phyloP scores from a whole-genome alignment of 2,888 invertebrate genomes.

The Coremacera marginata region DNA sequence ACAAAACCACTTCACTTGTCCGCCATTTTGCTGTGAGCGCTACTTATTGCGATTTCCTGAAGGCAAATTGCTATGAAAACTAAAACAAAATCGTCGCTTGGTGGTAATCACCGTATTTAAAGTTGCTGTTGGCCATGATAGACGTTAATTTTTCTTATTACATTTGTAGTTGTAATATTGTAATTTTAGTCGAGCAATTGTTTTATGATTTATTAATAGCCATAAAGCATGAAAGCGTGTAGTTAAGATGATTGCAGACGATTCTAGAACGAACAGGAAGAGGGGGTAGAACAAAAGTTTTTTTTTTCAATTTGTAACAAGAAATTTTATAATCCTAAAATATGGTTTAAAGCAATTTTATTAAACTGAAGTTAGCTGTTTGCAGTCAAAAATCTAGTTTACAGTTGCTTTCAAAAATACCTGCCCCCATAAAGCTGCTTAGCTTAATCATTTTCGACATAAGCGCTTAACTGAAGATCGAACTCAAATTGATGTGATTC shows the following conservation, averaged over 20 bases:
- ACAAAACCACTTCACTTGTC: background rate
- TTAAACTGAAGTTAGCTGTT: no score
- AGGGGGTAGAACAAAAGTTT: no score
- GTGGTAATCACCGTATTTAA: constrained; percentile 8
- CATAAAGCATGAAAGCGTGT: background rate
- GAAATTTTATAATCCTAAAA: no score
- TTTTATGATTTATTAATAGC: constrained; percentile 2
- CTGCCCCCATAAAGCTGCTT: no score
- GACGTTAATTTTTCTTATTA: constrained; percentile 7
- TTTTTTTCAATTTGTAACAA: no score
- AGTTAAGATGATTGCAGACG: background rate
- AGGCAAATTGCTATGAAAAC: constrained; percentile 27
- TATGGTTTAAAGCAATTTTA: no score
- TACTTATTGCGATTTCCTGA: constrained; percentile 6
- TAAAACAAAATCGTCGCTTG: constrained; percentile 33
- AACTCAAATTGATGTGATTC: constrained; percentile 3
- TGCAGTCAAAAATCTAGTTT: no score
- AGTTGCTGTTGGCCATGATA: constrained; percentile 6
- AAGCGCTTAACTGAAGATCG: background rate
- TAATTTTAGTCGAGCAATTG: background rate
- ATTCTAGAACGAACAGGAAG: background rate
- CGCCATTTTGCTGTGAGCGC: constrained; percentile 26
- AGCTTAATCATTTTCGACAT: no score
- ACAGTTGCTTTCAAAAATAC: no score
- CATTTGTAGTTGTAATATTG: background rate